phyloP scores from a whole-genome alignment of 2,888 invertebrate species.

The Ecliptopera silaceata region DNA sequence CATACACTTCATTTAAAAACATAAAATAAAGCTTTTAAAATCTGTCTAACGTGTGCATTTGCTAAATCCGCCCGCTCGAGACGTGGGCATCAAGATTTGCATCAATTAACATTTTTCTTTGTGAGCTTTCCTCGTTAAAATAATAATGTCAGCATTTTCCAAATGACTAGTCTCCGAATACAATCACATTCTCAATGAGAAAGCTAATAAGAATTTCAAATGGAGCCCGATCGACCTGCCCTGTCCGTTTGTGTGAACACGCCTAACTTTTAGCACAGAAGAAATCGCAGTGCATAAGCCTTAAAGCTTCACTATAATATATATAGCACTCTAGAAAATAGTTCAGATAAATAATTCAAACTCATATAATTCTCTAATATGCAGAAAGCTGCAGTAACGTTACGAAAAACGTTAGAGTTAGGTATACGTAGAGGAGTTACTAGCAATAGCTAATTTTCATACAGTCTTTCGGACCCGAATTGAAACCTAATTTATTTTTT shows the following conservation, averaged over 20 bases:
- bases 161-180: constrained; percentile 42
- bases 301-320: not conserved
- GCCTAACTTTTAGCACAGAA: constrained; percentile 40
- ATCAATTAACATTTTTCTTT: constrained; percentile 17
- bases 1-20: not conserved
- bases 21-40: not conserved
- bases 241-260: constrained; percentile 42
- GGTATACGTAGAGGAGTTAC: too few relatives aligned
- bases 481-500: too few relatives aligned
- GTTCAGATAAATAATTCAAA: too few relatives aligned
- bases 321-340: too few relatives aligned
- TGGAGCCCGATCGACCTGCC: constrained; percentile 37
- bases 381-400: too few relatives aligned
- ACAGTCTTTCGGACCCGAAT: too few relatives aligned
- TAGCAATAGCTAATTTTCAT: too few relatives aligned
- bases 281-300: not conserved
- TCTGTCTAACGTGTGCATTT: not conserved
- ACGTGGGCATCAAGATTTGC: constrained; percentile 1
- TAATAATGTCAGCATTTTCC: constrained; percentile 28
- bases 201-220: constrained; percentile 57
- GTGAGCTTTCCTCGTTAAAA: constrained; percentile 24
- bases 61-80: not conserved
- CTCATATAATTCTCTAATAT: too few relatives aligned
- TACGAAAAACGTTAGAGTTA: too few relatives aligned
- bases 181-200: constrained; percentile 50